Base-by-base conservation (phyloP, 2,113 vertebrate species). In the Cyprinodon variegatus region DNA sequence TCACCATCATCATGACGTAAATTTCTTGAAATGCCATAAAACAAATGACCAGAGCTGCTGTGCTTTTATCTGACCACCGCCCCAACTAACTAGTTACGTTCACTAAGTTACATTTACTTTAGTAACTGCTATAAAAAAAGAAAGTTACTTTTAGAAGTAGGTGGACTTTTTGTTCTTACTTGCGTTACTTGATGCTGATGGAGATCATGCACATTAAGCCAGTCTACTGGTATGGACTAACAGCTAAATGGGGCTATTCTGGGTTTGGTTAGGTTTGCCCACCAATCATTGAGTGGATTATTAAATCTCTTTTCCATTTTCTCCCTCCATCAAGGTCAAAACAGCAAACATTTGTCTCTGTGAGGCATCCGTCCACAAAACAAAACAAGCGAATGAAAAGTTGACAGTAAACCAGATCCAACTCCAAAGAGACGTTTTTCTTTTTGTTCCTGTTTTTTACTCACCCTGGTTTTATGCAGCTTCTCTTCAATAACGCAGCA, bases 241-340 rank as follows among this genome's bases (percentile, higher is more conserved):
- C 88, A 89, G 81, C 61, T 53, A 53, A 63, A 59, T 62, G 11
- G 37, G 53, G 60, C 36, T 48, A 50, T 82, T 90, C 88, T 94
- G 92, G 91, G 81, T 84, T 91, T 91, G 82, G 93, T 94, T 93
- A 91, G 76, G 65, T 37, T 67, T 63, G 22, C 89, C 85, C 80
- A 82, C 83, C 82, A 77, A 79, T 81, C 70, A 20, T 87, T 40
- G 82, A 89, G 87, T 73, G 83, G 76, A 90, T 81, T 84, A 78
- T 71, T 78, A 86, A 89, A 82, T 76, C 83, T 61, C 61, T 43
- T 45, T 46, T 74, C 57, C 73, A 57, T 22, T 64, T 70, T 38
- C 60, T 59, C 71, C 62, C 53, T 76, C 74, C 79, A 63, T 88
- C 81, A 70, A 86, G 88, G 88, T 90, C 88, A 88, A 86, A 91